Percentiles rank a stretch among this genome's conserved stretches.
These are phyloP conservation scores for Amazona ochrocephala DNA, from an alignment of 2,797 vertebrate species.

Conservation along the genomic window DNA sequence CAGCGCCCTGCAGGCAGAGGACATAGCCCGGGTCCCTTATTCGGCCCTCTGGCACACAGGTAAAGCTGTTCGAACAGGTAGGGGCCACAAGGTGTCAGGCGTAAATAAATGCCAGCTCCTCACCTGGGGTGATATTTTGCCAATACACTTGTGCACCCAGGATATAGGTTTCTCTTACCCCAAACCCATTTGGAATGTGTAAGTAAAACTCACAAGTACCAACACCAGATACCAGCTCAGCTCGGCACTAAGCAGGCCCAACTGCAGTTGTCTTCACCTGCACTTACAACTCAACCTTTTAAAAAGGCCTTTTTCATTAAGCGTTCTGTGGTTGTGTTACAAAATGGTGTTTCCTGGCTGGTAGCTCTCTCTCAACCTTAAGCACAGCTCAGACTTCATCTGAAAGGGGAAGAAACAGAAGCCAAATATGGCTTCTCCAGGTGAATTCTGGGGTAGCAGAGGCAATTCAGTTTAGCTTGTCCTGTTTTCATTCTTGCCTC, in stretches of 20 bases:
- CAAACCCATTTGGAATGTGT: background rate
- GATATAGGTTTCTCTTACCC: background rate
- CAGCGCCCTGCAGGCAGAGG: background rate
- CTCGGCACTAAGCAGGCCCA: background rate
- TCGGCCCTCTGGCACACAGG: accelerated
- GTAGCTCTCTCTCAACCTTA: background rate
- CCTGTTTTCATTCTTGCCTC: background rate
- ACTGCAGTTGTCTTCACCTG: background rate
- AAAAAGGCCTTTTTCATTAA: background rate
- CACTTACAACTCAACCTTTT: background rate
- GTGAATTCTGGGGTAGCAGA: background rate
- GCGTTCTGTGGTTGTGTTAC: background rate
- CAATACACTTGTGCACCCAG: background rate
- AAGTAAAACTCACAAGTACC: background rate
- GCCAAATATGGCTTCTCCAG: background rate
- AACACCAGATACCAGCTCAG: background rate
- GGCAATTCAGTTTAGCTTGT: background rate
- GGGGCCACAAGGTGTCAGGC: accelerated
- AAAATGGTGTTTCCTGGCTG: background rate
- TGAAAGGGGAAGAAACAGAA: background rate
- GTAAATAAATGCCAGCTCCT: background rate
- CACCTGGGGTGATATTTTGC: background rate
- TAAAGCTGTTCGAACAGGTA: background rate
- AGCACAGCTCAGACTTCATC: background rate
- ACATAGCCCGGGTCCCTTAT: background rate